Percentiles rank a stretch among this genome's conserved stretches.
phyloP scores from a whole-genome alignment of 2,797 vertebrate species.

The Sebastes kiyomatsui region DNA sequence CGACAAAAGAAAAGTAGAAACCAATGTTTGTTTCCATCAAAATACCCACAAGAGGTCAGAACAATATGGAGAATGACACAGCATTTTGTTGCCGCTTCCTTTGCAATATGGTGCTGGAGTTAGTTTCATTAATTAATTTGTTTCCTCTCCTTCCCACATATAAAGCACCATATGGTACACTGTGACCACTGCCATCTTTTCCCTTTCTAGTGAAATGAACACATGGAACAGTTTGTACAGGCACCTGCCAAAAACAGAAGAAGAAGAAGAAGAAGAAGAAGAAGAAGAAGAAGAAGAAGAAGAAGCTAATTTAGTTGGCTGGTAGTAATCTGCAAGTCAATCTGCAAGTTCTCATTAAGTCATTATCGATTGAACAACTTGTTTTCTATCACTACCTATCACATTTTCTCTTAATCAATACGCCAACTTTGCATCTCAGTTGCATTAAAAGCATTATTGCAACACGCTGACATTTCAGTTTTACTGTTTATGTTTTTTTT shows the following conservation, averaged over 20 bases:
- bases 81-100: background rate
- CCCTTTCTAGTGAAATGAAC: background rate
- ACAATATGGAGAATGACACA: background rate
- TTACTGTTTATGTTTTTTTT: background rate
- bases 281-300: background rate
- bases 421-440: background rate
- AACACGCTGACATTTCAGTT: background rate
- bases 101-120: background rate
- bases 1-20: background rate
- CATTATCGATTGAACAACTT: background rate
- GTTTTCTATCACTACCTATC: background rate
- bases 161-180: background rate
- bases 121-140: background rate
- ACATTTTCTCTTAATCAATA: background rate
- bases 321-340: background rate
- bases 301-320: background rate
- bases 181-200: background rate
- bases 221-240: background rate
- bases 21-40: background rate
- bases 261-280: background rate
- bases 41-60: background rate
- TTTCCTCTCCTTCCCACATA: background rate
- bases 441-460: background rate
- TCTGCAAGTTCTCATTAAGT: background rate
- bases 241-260: background rate